Percentiles rank a stretch among this genome's conserved stretches.
These are phyloP conservation scores for Malurus elegans DNA, from an alignment of 2,113 vertebrate species.

Conservation along the genomic window DNA sequence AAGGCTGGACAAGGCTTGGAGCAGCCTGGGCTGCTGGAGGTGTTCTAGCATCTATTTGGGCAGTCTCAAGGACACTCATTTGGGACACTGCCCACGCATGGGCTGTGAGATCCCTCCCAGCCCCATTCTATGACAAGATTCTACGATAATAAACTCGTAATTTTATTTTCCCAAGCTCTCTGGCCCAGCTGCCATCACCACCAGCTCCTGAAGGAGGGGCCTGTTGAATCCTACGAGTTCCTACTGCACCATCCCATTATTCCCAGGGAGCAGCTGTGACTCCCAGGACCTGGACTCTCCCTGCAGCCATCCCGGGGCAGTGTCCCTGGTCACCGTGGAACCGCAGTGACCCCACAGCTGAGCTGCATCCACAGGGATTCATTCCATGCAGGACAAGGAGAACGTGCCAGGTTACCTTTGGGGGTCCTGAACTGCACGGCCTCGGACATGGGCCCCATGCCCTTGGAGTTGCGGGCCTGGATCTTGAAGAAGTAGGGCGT, in stretches of 20 bases:
- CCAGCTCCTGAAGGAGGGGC: not conserved
- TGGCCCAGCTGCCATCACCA: not conserved
- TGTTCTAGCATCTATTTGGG: too few relatives aligned
- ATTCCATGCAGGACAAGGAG: not conserved
- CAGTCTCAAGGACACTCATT: too few relatives aligned
- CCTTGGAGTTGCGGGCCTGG: conserved; percentile 97
- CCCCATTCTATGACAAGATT: not conserved
- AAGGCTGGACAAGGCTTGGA: not conserved
- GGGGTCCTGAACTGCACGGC: conserved; percentile 95
- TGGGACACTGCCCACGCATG: not conserved
- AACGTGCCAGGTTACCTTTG: conserved; percentile 78
- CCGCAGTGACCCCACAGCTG: not conserved
- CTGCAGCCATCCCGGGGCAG: not conserved
- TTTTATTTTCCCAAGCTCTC: not conserved
- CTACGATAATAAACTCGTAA: not conserved
- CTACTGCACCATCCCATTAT: not conserved
- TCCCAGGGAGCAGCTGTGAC: not conserved
- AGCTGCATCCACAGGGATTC: not conserved
- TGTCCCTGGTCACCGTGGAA: not conserved
- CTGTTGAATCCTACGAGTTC: not conserved
- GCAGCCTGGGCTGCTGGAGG: not conserved
- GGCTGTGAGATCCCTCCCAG: not conserved
- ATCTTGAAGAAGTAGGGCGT: conserved; percentile 98
- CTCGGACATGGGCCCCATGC: conserved; percentile 98
- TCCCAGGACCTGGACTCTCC: too few relatives aligned